A percentile compares a stretch with the other conserved stretches of the same genome.
phyloP scores from a whole-genome alignment of 1,140 invertebrate genomes.

The Phthorimaea operculella region DNA sequence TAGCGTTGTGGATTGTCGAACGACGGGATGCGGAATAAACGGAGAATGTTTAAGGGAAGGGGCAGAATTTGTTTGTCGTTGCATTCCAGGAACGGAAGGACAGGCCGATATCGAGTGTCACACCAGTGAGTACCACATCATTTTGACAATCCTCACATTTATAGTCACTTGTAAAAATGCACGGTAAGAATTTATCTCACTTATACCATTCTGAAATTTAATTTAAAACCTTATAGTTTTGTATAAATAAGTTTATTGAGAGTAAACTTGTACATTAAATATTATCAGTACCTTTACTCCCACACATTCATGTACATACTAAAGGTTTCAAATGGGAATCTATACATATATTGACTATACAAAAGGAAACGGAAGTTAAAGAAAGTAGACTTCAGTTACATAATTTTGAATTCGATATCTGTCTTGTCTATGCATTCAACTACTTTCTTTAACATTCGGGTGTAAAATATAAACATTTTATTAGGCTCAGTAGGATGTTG shows the following conservation, averaged over 20 bases:
- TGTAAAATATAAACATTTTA: too few species aligned
- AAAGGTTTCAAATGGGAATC: neutral
- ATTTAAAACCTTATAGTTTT: neutral
- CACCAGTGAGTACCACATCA: conserved; percentile 75
- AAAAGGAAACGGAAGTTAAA: neutral
- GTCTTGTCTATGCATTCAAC: neutral
- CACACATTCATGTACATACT: conserved; percentile 3
- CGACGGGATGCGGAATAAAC: conserved; percentile 82
- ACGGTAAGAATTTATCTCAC: conserved; percentile 23
- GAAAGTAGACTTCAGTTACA: too few species aligned
- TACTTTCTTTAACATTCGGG: neutral
- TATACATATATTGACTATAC: neutral
- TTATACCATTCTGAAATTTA: neutral
- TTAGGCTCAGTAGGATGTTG: too few species aligned
- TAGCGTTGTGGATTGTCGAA: conserved; percentile 80
- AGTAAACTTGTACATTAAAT: neutral
- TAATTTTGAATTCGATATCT: too few species aligned
- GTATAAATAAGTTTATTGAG: neutral
- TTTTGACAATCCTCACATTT: neutral
- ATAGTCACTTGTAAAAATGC: conserved; percentile 55
- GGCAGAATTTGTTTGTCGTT: conserved; percentile 84
- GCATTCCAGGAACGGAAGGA: conserved; percentile 79
- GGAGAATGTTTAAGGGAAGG: conserved; percentile 84
- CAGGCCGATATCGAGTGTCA: conserved; percentile 79
- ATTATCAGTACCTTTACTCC: neutral